phyloP scores from a whole-genome alignment of 2,888 invertebrate species.

The Agriotes lineatus region DNA sequence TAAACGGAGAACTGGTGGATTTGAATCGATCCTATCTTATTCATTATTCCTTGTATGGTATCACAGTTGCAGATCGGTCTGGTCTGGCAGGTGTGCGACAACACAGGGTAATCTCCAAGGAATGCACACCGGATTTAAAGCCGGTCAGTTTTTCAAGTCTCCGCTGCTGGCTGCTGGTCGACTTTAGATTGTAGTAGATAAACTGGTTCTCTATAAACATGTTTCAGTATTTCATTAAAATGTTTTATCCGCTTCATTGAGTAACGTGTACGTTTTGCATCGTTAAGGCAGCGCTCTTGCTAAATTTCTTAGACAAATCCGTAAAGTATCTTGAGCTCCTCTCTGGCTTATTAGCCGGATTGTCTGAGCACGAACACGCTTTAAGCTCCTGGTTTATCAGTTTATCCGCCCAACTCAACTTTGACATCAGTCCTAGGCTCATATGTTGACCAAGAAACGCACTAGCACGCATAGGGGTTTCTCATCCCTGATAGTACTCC shows the following conservation, averaged over 20 bases:
- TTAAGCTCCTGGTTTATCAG: constrained; percentile 4
- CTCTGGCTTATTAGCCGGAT: neutral
- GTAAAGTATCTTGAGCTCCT: neutral
- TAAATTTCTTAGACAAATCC: constrained; percentile 4
- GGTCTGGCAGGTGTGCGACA: constrained; percentile 44
- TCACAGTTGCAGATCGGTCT: constrained; percentile 40
- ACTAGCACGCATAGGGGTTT: no score
- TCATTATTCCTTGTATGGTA: constrained; percentile 39
- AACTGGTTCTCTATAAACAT: constrained; percentile 36
- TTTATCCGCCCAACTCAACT: constrained; percentile 1
- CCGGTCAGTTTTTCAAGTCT: constrained; percentile 42
- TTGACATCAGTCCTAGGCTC: neutral
- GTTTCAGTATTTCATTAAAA: constrained; percentile 30
- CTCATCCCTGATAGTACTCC: no score
- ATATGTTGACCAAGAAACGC: neutral
- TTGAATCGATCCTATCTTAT: constrained; percentile 35
- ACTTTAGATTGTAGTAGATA: constrained; percentile 36
- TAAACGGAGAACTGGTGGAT: constrained; percentile 32
- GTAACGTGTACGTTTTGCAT: constrained; percentile 1
- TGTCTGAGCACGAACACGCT: neutral
- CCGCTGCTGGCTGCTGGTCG: constrained; percentile 20
- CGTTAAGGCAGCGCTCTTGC: neutral
- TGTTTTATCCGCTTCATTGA: constrained; percentile 27
- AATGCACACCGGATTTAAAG: constrained; percentile 45
- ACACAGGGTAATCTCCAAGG: constrained; percentile 40